These are phyloP conservation scores for Drosophila pectinifera DNA, from an alignment of 1,140 invertebrate genomes.

Conservation along the genomic window DNA sequence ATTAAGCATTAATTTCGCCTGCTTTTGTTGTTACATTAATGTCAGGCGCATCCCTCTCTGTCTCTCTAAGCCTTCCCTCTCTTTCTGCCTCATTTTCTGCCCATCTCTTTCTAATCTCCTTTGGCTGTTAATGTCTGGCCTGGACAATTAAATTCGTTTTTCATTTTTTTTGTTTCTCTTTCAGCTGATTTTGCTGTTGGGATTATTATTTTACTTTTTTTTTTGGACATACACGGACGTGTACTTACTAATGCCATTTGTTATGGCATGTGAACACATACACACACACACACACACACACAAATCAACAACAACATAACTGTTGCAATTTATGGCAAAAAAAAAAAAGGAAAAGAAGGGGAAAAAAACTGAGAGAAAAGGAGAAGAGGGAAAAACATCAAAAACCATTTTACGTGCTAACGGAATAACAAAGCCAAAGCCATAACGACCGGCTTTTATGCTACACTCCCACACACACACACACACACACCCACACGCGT, in stretches of 20 bases:
- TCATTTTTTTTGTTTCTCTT: background rate
- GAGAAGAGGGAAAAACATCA: slow-evolving; percentile 40
- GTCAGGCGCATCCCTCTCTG: slow-evolving; percentile 7
- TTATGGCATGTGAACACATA: slow-evolving; percentile 26
- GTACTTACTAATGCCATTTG: slow-evolving; percentile 40
- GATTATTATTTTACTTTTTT: background rate
- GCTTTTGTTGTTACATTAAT: slow-evolving; percentile 44
- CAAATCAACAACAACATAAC: slow-evolving; percentile 29
- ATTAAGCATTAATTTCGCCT: slow-evolving; percentile 40
- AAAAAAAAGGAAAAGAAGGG: slow-evolving; percentile 2
- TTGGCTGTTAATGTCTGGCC: slow-evolving; percentile 32
- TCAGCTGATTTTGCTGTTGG: slow-evolving; percentile 33
- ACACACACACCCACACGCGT: background rate
- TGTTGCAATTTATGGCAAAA: slow-evolving; percentile 68
- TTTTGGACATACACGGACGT: slow-evolving; percentile 19
- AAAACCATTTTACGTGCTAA: slow-evolving; percentile 77
- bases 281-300: background rate
- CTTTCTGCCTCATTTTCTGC: background rate
- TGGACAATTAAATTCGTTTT: slow-evolving; percentile 41
- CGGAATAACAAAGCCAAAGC: slow-evolving; percentile 70
- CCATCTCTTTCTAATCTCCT: slow-evolving; percentile 18
- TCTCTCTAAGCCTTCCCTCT: background rate
- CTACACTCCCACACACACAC: slow-evolving; percentile 8
- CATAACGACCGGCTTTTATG: slow-evolving; percentile 62
- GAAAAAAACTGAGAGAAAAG: background rate